Percentiles rank a stretch among this genome's conserved stretches.
phyloP scores from a whole-genome alignment of 2,113 vertebrate species.

The Strigops habroptila region DNA sequence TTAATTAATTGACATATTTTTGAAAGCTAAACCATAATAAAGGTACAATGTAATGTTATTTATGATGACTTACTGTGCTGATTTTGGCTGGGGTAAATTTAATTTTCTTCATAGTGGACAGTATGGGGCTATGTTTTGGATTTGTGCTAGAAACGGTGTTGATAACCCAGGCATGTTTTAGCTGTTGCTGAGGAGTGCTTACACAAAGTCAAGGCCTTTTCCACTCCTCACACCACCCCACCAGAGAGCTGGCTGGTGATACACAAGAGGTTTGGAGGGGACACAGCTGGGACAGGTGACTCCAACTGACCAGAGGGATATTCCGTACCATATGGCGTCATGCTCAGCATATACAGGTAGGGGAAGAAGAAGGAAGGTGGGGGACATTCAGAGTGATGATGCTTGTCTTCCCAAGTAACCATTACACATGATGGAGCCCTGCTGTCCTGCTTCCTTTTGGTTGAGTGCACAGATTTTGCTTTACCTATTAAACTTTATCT shows the following conservation, averaged over 20 bases:
- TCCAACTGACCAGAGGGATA: not conserved
- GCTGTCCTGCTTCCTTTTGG: not conserved
- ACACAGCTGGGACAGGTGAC: not conserved
- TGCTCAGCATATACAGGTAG: not conserved
- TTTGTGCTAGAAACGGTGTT: not conserved
- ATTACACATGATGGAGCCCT: not conserved
- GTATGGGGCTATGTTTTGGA: not conserved
- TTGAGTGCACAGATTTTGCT: not conserved
- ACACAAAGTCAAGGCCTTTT: not conserved
- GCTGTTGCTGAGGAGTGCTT: not conserved
- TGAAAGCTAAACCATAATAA: not conserved
- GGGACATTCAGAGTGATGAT: fast-evolving
- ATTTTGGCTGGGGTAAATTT: not conserved
- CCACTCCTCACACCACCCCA: not conserved
- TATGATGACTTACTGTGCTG: not conserved
- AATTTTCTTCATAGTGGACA: not conserved
- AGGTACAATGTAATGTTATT: not conserved
- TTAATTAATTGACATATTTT: not conserved
- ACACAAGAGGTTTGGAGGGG: not conserved
- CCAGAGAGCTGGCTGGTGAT: not conserved
- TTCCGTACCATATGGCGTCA: not conserved
- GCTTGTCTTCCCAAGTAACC: not conserved
- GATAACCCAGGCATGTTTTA: not conserved
- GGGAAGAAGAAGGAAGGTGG: not conserved
- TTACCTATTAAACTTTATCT: not conserved